These are phyloP conservation scores for Urosaurus nigricauda DNA, from an alignment of 2,797 vertebrate species.

Conservation along the genomic window DNA sequence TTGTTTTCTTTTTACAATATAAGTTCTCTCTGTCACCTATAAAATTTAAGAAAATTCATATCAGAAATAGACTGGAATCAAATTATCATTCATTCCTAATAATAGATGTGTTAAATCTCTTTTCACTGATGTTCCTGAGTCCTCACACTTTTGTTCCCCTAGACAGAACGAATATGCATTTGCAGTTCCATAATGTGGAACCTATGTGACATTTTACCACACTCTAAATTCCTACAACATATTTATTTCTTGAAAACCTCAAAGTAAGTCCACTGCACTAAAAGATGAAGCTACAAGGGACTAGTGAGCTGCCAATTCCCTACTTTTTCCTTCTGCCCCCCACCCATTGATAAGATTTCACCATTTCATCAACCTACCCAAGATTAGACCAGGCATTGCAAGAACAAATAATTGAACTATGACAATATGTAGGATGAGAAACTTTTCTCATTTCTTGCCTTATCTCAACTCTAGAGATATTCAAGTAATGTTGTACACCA, in stretches of 20 bases:
- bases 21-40: neutral
- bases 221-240: too few relatives aligned
- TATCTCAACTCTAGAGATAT: conserved; percentile 21
- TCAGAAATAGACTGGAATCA: neutral
- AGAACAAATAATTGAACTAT: neutral
- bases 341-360: neutral
- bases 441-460: conserved; percentile 14
- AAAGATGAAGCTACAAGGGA: conserved; percentile 6
- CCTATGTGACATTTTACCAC: too few relatives aligned
- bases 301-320: neutral
- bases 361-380: neutral
- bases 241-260: neutral
- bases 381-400: conserved; percentile 3
- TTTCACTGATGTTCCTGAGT: neutral
- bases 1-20: too few relatives aligned
- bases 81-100: neutral
- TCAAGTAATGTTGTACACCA: neutral
- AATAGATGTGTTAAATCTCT: neutral
- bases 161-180: neutral
- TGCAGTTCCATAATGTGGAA: too few relatives aligned
- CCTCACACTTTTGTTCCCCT: neutral
- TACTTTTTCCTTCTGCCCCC: neutral
- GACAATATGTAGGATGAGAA: conserved; percentile 11
- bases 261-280: neutral
- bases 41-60: neutral